These are phyloP conservation scores for Cavia porcellus DNA, from an alignment of 2,113 vertebrate species.

Conservation along the genomic window DNA sequence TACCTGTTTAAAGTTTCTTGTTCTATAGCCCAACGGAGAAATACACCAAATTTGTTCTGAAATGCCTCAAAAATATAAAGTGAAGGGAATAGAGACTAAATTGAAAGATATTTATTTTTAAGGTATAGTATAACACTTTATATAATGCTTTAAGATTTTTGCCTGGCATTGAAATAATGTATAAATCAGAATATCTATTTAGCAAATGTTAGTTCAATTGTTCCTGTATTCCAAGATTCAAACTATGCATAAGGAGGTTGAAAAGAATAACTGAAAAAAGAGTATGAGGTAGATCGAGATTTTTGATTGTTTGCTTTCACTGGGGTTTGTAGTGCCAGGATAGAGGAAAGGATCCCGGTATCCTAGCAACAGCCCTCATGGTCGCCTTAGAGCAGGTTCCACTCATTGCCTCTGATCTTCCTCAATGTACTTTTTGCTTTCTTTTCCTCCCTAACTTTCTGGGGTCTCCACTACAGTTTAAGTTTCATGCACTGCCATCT, in stretches of 20 bases:
- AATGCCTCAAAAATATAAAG: conserved; percentile 51
- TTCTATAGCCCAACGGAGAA: conserved; percentile 49
- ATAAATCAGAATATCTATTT: neutral
- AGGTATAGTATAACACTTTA: neutral
- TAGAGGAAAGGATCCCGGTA: neutral
- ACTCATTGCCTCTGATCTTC: neutral
- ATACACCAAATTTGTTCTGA: conserved; percentile 50
- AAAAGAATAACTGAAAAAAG: neutral
- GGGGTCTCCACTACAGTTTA: neutral
- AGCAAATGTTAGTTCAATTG: neutral
- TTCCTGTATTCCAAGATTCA: neutral
- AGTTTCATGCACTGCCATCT: neutral
- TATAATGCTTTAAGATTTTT: neutral
- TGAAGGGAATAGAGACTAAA: conserved; percentile 18
- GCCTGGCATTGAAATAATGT: neutral
- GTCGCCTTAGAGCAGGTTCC: neutral
- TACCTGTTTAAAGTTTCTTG: conserved; percentile 27
- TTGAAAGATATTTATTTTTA: conserved; percentile 56
- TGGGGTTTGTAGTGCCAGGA: rapidly evolving
- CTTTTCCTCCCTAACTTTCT: neutral
- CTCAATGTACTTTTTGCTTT: neutral
- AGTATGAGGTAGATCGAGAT: neutral
- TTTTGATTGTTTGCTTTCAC: neutral
- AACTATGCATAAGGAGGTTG: neutral
- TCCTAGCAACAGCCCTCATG: too few relatives aligned